These are phyloP conservation scores for Cryptoleucopteryx plumbea DNA, from an alignment of 2,113 vertebrate species.

Conservation along the genomic window DNA sequence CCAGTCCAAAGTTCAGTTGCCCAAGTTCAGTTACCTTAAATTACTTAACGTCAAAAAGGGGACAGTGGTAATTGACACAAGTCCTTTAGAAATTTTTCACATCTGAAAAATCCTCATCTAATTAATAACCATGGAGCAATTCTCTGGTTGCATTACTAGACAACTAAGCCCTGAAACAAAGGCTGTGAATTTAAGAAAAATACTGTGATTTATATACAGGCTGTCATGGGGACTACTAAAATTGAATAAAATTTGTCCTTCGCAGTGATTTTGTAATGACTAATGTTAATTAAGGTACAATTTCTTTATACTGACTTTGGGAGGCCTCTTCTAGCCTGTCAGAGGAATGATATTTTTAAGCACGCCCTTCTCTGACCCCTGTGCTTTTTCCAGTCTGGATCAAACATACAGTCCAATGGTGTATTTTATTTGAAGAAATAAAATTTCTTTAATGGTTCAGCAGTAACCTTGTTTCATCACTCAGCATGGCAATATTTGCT, in stretches of 20 bases:
- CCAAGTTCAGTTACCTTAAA: neutral
- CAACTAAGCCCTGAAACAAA: neutral
- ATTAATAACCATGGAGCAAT: neutral
- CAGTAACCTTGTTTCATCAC: neutral
- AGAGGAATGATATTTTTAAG: neutral
- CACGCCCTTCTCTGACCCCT: neutral
- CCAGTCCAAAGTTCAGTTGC: neutral
- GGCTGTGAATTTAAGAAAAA: neutral
- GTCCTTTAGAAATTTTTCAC: neutral
- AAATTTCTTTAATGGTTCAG: neutral
- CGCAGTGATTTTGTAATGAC: neutral
- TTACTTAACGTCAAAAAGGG: neutral
- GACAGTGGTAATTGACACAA: neutral
- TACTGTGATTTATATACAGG: neutral
- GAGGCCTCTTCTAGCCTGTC: neutral
- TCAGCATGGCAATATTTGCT: neutral
- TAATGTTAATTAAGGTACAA: neutral
- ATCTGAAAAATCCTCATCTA: neutral
- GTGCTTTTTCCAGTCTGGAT: neutral
- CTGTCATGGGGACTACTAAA: neutral
- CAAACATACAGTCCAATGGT: neutral
- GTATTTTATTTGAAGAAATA: neutral
- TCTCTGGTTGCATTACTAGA: neutral
- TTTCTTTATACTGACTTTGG: neutral
- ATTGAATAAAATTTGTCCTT: neutral